phyloP scores from a whole-genome alignment of 1,140 invertebrate genomes.

The Orussus abietinus region DNA sequence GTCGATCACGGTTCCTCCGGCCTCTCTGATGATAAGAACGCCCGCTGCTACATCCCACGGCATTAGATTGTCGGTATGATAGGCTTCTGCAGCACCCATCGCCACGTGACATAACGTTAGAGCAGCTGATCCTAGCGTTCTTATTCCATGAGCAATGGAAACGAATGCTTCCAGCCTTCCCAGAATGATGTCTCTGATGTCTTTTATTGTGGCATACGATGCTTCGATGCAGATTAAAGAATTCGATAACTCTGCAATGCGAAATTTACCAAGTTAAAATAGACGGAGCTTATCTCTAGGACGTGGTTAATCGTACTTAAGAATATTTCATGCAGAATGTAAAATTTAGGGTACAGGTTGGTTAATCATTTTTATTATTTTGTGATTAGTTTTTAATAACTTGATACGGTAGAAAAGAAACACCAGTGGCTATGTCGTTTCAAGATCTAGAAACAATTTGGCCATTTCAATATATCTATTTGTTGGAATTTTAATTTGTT shows the following conservation, averaged over 20 bases:
- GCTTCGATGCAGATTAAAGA: slow-evolving; percentile 42
- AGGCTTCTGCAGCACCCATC: slow-evolving; percentile 66
- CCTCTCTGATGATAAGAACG: slow-evolving; percentile 70
- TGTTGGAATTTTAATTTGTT: no score
- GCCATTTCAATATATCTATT: no score
- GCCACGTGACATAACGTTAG: slow-evolving; percentile 72
- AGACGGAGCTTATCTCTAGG: no score
- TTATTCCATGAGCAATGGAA: slow-evolving; percentile 55
- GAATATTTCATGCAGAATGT: no score
- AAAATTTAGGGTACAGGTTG: no score
- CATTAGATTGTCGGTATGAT: slow-evolving; percentile 69
- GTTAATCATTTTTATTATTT: no score
- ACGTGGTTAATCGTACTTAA: no score
- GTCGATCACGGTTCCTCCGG: slow-evolving; percentile 67
- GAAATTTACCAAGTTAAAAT: no score
- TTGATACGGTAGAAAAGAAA: no score
- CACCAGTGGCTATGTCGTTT: no score
- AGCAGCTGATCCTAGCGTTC: slow-evolving; percentile 71
- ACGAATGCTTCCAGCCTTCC: slow-evolving; percentile 43
- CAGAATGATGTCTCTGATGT: slow-evolving; percentile 34
- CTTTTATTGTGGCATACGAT: slow-evolving; percentile 40
- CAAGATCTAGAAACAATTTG: no score
- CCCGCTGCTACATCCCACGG: slow-evolving; percentile 72
- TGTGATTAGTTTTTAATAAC: no score
- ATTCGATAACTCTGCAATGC: slow-evolving; percentile 29